phyloP scores from a whole-genome alignment of 2,888 invertebrate genomes.

The Halocaridina rubra region DNA sequence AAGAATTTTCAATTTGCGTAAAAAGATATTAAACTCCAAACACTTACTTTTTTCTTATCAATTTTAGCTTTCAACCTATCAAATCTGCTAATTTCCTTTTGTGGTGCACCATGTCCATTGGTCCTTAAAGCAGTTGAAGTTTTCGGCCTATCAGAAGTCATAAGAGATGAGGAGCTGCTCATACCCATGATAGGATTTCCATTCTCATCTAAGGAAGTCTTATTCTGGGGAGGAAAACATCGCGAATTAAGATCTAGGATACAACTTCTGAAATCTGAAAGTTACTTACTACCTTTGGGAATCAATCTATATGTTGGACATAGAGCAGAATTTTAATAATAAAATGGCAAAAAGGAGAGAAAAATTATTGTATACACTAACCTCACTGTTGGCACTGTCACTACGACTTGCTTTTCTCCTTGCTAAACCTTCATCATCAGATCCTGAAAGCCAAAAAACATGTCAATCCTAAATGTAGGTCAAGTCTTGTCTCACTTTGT shows the following conservation, averaged over 20 bases:
- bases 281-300: too few relatives aligned
- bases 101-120: conserved; percentile 4
- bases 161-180: neutral
- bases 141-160: neutral
- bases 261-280: too few relatives aligned
- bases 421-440: conserved; percentile 25
- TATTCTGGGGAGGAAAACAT: too few relatives aligned
- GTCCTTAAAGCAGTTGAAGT: conserved; percentile 17
- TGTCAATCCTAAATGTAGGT: too few relatives aligned
- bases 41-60: conserved; percentile 46
- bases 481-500: too few relatives aligned
- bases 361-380: too few relatives aligned
- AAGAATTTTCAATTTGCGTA: too few relatives aligned
- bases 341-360: too few relatives aligned
- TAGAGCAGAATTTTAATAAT: too few relatives aligned
- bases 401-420: conserved; percentile 21
- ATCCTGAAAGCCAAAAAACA: too few relatives aligned
- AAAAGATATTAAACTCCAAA: neutral
- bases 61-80: conserved; percentile 40
- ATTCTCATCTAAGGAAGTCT: conserved; percentile 46
- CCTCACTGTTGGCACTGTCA: conserved; percentile 36
- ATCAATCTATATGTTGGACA: too few relatives aligned
- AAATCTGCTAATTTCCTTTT: conserved; percentile 37
- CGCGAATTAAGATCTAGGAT: too few relatives aligned
- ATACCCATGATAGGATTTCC: conserved; percentile 38